phyloP scores from a whole-genome alignment of 2,797 vertebrate species.

The Dipus sagitta region DNA sequence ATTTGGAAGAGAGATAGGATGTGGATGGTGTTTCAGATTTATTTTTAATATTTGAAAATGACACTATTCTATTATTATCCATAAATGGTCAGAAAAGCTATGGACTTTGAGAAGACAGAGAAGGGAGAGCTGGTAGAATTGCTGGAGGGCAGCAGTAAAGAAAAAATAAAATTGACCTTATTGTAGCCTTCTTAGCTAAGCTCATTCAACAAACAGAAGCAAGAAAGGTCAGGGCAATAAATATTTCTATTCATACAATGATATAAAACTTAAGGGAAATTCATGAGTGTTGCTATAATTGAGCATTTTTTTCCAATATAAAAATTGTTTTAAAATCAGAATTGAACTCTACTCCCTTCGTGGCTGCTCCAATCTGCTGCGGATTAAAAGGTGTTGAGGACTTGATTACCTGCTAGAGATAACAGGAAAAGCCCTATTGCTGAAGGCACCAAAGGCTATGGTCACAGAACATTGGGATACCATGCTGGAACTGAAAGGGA shows the following conservation, averaged over 20 bases:
- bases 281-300: neutral
- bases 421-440: too few relatives aligned
- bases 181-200: conserved; percentile 41
- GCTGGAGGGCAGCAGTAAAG: conserved; percentile 18
- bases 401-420: too few relatives aligned
- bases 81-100: conserved; percentile 23
- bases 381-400: neutral
- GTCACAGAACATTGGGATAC: too few relatives aligned
- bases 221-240: conserved; percentile 54
- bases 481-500: too few relatives aligned
- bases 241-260: conserved; percentile 4
- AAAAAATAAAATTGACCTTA: conserved; percentile 48
- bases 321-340: conserved; percentile 56
- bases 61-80: neutral
- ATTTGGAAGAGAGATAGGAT: neutral
- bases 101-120: neutral
- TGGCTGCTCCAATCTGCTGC: neutral
- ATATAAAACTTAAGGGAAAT: conserved; percentile 37
- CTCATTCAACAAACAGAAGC: conserved; percentile 56
- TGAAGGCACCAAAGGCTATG: too few relatives aligned
- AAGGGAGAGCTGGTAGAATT: conserved; percentile 20
- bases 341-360: conserved; percentile 27
- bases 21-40: neutral
- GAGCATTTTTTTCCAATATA: neutral
- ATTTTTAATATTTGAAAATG: conserved; percentile 59